Conservation (phyloP, 2,888 invertebrate genomes). For the Melangyna quadrimaculata region DNA sequence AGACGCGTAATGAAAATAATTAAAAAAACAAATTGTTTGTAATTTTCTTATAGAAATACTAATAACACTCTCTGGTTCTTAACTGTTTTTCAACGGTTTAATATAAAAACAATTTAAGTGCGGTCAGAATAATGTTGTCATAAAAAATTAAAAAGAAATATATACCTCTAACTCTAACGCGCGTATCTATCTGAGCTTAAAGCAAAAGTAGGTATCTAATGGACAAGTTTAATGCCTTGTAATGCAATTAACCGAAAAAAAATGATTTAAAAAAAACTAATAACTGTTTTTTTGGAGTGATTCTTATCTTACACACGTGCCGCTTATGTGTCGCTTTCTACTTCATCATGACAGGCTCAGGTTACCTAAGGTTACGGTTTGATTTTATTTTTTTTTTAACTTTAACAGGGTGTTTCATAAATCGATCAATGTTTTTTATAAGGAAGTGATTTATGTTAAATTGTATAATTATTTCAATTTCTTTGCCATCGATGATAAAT, state of each 20-base stretch:
- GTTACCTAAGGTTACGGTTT: conserved; percentile 8
- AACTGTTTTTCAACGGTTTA: conserved; percentile 32
- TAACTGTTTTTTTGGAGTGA: conserved; percentile 13
- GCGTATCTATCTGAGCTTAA: not conserved
- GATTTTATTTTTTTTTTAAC: not conserved
- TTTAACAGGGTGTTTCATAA: not conserved
- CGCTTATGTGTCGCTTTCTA: conserved; percentile 12
- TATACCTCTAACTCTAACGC: too few species aligned
- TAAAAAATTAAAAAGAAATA: conserved; percentile 21
- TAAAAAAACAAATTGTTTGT: conserved; percentile 47
- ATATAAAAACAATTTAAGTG: conserved; percentile 34
- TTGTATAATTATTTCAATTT: not conserved
- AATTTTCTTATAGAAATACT: conserved; percentile 63
- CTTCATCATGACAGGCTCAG: not conserved
- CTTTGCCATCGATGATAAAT: not conserved
- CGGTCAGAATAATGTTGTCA: conserved; percentile 45
- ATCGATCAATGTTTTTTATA: not conserved
- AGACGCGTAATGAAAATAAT: conserved; percentile 64
- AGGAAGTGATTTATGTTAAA: conserved; percentile 9
- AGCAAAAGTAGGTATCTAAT: conserved; percentile 46
- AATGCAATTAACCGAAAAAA: conserved; percentile 11
- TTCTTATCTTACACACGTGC: conserved; percentile 20
- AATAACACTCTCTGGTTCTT: conserved; percentile 46
- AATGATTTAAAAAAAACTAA: not conserved
- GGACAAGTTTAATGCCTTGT: conserved; percentile 44